Percentiles rank a stretch among this genome's conserved stretches.
These are phyloP conservation scores for Montipora sp. DNA, from an alignment of 64 coral and sea anemone genomes.

Conservation along the genomic window DNA sequence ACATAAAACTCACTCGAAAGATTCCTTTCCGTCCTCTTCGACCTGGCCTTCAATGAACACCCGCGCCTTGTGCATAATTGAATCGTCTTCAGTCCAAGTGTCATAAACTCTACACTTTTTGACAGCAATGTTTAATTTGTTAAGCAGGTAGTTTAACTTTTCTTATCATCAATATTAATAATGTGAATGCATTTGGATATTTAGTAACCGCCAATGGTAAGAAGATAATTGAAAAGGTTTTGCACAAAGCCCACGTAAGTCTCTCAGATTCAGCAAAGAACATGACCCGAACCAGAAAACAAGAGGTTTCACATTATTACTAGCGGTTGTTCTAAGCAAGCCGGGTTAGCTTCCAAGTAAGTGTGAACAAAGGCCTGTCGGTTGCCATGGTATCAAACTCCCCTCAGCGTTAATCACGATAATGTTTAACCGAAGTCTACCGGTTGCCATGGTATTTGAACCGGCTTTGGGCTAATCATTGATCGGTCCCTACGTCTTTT, in stretches of 20 bases:
- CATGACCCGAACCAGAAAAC: too few species aligned
- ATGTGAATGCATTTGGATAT: background rate
- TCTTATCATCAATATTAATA: conserved; percentile 42
- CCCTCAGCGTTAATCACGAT: too few species aligned
- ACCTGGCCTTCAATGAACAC: background rate
- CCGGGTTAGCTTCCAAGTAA: too few species aligned
- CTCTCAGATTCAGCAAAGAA: too few species aligned
- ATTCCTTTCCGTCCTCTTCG: background rate
- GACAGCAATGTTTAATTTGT: conserved; percentile 40
- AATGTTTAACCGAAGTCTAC: too few species aligned
- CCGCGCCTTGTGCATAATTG: conserved; percentile 30
- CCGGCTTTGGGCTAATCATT: too few species aligned
- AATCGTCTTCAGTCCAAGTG: conserved; percentile 14
- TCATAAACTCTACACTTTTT: conserved; percentile 12
- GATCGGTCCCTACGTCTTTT: too few species aligned
- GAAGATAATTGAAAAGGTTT: background rate
- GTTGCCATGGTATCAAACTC: too few species aligned
- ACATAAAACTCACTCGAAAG: background rate
- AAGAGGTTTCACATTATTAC: too few species aligned
- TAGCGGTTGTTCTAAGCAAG: too few species aligned
- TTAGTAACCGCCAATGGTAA: background rate
- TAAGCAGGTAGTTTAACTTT: conserved; percentile 61
- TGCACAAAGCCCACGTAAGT: background rate
- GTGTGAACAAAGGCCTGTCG: too few species aligned
- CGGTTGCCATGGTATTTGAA: too few species aligned